Evolutionary conservation across 1,140 invertebrate species (phyloP).

Genomic region (Drosophila gunungcola): DNA sequence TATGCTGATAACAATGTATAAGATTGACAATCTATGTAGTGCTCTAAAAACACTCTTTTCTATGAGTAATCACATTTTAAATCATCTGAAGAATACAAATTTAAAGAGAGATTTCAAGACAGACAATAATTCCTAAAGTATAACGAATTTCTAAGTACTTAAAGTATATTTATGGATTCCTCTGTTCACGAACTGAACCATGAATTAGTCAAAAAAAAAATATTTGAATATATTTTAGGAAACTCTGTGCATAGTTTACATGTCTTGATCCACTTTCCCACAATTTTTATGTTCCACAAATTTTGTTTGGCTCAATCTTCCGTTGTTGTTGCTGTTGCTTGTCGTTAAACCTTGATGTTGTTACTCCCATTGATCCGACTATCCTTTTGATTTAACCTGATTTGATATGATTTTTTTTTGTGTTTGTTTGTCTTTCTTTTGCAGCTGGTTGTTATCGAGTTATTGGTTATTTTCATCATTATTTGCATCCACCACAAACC

Average conservation of each 20-base stretch:
- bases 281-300: conserved; percentile 1
- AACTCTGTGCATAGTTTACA: conserved; percentile 3
- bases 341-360: conserved; percentile 2
- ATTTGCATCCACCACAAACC: conserved; percentile 34
- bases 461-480: conserved; percentile 39
- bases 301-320: conserved; percentile 32
- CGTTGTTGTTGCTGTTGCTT: conserved; percentile 7
- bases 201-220: no score
- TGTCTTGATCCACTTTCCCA: not conserved
- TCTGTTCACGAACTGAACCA: no score
- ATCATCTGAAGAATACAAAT: no score
- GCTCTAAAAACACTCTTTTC: no score
- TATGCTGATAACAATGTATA: no score
- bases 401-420: conserved; percentile 8
- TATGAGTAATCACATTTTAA: no score
- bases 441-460: conserved; percentile 24
- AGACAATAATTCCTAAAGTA: no score
- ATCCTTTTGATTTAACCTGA: conserved; percentile 7
- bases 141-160: no score
- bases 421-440: conserved; percentile 39
- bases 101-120: no score
- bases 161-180: no score
- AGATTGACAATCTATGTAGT: no score
- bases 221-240: no score
- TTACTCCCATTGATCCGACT: not conserved